These are phyloP conservation scores for Spisula solida DNA, from an alignment of 2,888 invertebrate genomes.

Conservation along the genomic window DNA sequence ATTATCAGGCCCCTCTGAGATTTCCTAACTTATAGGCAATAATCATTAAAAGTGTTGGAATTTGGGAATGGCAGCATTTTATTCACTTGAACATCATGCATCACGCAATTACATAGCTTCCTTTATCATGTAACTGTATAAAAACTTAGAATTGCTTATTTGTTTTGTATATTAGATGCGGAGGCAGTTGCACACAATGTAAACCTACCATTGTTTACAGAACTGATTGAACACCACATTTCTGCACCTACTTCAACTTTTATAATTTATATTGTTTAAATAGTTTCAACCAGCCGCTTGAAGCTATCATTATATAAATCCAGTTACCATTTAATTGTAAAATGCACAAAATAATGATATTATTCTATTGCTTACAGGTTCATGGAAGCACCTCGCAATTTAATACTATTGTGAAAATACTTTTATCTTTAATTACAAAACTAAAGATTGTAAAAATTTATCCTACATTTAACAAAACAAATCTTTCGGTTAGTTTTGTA, in stretches of 20 bases:
- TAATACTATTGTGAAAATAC: not conserved
- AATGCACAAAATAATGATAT: constrained; percentile 6
- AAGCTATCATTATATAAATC: constrained; percentile 2
- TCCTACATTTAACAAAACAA: not conserved
- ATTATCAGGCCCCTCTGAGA: too few relatives aligned
- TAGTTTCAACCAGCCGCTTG: not conserved
- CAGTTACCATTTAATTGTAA: not conserved
- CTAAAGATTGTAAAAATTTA: not conserved
- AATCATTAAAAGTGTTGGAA: too few relatives aligned
- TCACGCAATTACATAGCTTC: too few relatives aligned
- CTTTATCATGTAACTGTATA: too few relatives aligned
- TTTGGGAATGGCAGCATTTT: too few relatives aligned
- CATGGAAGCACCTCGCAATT: not conserved
- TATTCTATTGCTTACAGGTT: not conserved
- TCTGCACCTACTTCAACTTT: not conserved
- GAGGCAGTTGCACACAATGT: not conserved
- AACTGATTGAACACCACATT: too few relatives aligned
- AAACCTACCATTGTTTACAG: not conserved
- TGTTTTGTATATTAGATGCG: not conserved
- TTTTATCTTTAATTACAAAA: not conserved
- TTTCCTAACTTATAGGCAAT: too few relatives aligned
- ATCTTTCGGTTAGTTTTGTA: too few relatives aligned
- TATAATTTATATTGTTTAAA: not conserved
- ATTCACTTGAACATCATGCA: too few relatives aligned
- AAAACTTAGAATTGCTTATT: too few relatives aligned